Evolutionary conservation across 2,113 vertebrate genomes (phyloP).

Genomic region (Puffinus mauretanicus): DNA sequence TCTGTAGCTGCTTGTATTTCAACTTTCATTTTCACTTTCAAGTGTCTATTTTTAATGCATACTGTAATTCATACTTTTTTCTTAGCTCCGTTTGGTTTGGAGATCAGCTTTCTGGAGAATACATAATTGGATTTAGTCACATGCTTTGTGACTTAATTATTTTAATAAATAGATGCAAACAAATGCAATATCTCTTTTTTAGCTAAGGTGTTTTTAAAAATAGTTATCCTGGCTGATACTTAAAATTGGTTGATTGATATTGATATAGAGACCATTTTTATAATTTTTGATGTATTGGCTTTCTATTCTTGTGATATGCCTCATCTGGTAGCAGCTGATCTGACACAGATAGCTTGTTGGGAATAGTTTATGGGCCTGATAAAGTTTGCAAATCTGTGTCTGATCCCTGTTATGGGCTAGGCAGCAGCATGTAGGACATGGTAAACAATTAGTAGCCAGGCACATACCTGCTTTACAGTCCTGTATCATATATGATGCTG

Average conservation of each 20-base stretch:
- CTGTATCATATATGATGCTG: background rate
- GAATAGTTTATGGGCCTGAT: background rate
- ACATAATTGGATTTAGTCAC: background rate
- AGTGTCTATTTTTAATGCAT: background rate
- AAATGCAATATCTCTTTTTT: background rate
- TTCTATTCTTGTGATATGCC: background rate
- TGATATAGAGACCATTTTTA: background rate
- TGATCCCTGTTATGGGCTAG: background rate
- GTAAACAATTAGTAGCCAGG: background rate
- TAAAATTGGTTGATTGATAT: background rate
- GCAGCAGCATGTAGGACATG: background rate
- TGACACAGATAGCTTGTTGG: background rate
- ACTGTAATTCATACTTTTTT: background rate
- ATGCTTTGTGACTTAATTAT: background rate
- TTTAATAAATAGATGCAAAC: background rate
- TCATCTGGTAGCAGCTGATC: background rate
- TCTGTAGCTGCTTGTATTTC: background rate
- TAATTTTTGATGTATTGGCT: background rate
- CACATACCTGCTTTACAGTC: background rate
- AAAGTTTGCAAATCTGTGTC: background rate
- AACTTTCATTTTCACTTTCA: conserved; percentile 23
- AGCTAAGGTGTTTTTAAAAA: background rate
- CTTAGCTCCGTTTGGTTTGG: background rate
- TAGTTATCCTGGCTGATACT: background rate
- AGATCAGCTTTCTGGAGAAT: background rate